Percentiles rank a stretch among this genome's conserved stretches.
Conservation (phyloP, 2,888 invertebrate species). For the Ischnus inquisitorius region DNA sequence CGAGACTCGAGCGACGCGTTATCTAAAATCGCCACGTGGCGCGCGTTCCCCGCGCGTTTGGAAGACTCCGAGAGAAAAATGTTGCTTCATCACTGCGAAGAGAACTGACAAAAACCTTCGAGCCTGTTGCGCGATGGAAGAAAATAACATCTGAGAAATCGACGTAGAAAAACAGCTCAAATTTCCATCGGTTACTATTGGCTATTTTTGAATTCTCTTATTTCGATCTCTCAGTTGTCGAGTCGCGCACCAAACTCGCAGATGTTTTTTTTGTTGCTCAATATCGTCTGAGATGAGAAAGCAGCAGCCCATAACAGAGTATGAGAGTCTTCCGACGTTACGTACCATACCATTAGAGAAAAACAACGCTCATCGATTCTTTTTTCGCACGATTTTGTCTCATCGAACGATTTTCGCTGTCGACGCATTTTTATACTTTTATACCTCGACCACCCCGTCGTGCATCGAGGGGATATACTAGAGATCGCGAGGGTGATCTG, state of each 20-base stretch:
- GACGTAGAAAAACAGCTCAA: slow-evolving; percentile 26
- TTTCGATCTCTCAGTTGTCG: not conserved
- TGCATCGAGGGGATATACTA: slow-evolving; percentile 74
- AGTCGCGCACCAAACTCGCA: slow-evolving; percentile 5
- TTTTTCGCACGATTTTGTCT: slow-evolving; percentile 77
- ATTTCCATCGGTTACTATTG: not conserved
- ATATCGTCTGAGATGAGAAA: not conserved
- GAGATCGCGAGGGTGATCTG: slow-evolving; percentile 33
- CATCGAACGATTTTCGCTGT: slow-evolving; percentile 77
- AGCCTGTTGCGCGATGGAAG: slow-evolving; percentile 10
- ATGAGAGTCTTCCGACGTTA: slow-evolving; percentile 62
- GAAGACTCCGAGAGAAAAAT: slow-evolving; percentile 52
- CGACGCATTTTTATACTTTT: slow-evolving; percentile 78
- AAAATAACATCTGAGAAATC: slow-evolving; percentile 47
- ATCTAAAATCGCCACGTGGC: slow-evolving; percentile 13
- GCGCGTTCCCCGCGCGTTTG: slow-evolving; percentile 27
- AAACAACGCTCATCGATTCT: slow-evolving; percentile 56
- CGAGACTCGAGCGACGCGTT: slow-evolving; percentile 20
- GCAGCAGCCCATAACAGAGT: slow-evolving; percentile 18
- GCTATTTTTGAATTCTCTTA: not conserved
- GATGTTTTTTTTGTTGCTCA: not conserved
- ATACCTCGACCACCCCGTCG: slow-evolving; percentile 74
- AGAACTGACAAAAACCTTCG: not conserved
- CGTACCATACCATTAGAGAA: slow-evolving; percentile 32
- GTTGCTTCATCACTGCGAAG: slow-evolving; percentile 1